phyloP scores from a whole-genome alignment of 2,113 vertebrate species.

The Hippocampus barbouri region DNA sequence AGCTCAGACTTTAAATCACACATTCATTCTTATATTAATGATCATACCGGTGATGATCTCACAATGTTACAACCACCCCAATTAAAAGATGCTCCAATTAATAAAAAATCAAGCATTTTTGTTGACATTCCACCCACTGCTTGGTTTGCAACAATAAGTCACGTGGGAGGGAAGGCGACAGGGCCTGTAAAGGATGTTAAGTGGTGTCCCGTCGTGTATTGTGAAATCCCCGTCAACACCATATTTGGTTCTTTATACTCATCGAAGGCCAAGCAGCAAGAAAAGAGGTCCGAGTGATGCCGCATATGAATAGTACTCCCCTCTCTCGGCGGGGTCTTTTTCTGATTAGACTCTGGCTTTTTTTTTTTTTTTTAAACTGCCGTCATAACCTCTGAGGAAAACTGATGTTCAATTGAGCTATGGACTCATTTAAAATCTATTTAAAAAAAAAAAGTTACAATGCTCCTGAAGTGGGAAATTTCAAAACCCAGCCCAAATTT shows the following conservation, averaged over 20 bases:
- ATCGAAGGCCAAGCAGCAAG: conserved; percentile 46
- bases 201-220: conserved; percentile 21
- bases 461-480: no score
- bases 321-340: conserved; percentile 19
- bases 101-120: not conserved
- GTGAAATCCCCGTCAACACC: conserved; percentile 49
- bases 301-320: conserved; percentile 45
- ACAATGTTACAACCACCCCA: conserved; percentile 6
- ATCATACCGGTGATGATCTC: conserved; percentile 20
- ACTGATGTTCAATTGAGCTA: conserved; percentile 11
- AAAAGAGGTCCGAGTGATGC: conserved; percentile 54
- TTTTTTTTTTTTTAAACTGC: not conserved
- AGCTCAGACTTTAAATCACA: conserved; percentile 48
- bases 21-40: conserved; percentile 38
- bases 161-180: not conserved
- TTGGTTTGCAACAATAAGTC: not conserved
- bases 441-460: not conserved
- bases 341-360: conserved; percentile 29
- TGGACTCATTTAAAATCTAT: not conserved
- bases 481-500: no score
- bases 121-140: not conserved
- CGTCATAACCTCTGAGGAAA: conserved; percentile 20
- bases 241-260: conserved; percentile 67
- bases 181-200: conserved; percentile 18
- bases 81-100: not conserved